These are phyloP conservation scores for Maniola hyperantus DNA, from an alignment of 2,888 invertebrate species.

Conservation along the genomic window DNA sequence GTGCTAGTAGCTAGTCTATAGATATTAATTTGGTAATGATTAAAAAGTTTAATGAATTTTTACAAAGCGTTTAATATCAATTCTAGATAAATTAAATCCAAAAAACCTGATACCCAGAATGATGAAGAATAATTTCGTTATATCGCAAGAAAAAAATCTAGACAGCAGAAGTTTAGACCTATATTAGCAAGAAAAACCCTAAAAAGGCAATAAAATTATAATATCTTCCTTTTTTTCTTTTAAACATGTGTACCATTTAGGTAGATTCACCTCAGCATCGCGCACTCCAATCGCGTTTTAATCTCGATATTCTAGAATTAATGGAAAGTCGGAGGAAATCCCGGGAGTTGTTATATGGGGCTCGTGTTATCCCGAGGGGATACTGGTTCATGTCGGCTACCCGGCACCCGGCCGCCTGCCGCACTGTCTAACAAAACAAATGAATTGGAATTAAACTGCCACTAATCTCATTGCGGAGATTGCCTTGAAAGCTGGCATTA, in stretches of 20 bases:
- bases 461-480: constrained; percentile 35
- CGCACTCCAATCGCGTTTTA: constrained; percentile 23
- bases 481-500: constrained; percentile 6
- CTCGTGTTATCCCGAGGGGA: constrained; percentile 26
- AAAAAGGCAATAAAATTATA: no score
- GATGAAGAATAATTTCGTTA: no score
- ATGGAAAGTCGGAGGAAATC: constrained; percentile 45
- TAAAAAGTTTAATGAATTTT: no score
- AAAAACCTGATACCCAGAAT: no score
- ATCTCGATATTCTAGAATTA: constrained; percentile 42
- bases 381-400: neutral
- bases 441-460: constrained; percentile 43
- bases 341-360: constrained; percentile 29
- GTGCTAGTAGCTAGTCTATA: no score
- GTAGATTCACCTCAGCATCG: constrained; percentile 5
- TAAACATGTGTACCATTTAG: neutral
- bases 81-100: no score
- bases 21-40: no score
- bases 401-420: constrained; percentile 12
- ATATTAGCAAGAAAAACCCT: no score
- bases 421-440: constrained; percentile 41
- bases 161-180: no score
- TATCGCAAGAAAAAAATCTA: no score
- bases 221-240: neutral
- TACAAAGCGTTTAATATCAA: no score